Base-by-base conservation (phyloP, 2,797 vertebrate species). In the Cynopterus sphinx region DNA sequence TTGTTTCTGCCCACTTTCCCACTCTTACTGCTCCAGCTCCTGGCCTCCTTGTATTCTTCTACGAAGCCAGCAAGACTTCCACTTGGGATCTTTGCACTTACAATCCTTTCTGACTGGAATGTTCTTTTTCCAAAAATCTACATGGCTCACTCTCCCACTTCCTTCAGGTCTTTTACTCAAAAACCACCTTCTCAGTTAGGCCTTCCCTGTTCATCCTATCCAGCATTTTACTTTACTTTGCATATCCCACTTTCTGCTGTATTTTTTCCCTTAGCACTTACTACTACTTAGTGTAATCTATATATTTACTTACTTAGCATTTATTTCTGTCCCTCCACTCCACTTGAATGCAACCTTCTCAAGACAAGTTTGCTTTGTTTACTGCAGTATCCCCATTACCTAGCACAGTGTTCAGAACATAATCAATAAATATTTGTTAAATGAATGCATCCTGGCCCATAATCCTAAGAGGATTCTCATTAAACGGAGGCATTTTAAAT, bases 341-440 rank as follows among this genome's bases (percentile, higher is more conserved):
- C 7, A 17, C 43, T 55, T 41, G 73, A 90, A 39, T 24, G 21
- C 15, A 63, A 24, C 2, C 24, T 71, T 90, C 63, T 75, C 36
- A 87, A 33, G 11, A 13, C 6, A n/a, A 43, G 16, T 39, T 79
- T 39, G 24, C 17, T 77, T 57, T 68, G n/a, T 73, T 79, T 39
- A 68, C 75, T 63, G 2, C 17, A 21, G 31, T 46, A 57, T 17
- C 11, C 41, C 46, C 31, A 19, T 43, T 67, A 57, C 57, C 78
- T 78, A 82, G 24, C 87, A 93, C 7, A 59, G 57, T 59, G n/a
- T 68, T 41, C 36, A 43, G 19, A 65, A n/a, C 19, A 59, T 36
- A 82, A 71, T 86, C 19, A 51, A 70, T 79, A 91, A 65, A 79
- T 86, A 70, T 61, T 81, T 63, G 28, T 84, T 68, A 74, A 90